phyloP scores from a whole-genome alignment of 1,140 invertebrate species.

The Drosophila teissieri region DNA sequence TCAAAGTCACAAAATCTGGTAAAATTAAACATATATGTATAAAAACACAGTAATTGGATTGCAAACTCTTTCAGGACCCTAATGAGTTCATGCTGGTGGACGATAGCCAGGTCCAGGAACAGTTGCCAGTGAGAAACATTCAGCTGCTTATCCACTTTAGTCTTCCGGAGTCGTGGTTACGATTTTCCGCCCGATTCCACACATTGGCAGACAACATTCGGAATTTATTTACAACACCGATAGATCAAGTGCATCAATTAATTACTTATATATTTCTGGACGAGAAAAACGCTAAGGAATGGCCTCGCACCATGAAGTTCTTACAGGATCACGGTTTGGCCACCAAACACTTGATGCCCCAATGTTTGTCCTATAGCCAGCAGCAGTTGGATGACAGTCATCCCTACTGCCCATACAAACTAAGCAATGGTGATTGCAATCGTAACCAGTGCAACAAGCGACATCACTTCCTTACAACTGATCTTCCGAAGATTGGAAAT shows the following conservation, averaged over 20 bases:
- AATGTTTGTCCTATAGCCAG: conserved; percentile 8
- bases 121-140: conserved; percentile 6
- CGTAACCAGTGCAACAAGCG: conserved; percentile 23
- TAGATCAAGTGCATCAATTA: neutral
- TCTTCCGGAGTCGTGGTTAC: conserved; percentile 45
- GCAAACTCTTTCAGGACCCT: conserved; percentile 16
- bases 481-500: neutral
- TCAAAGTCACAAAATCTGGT: neutral
- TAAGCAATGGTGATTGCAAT: conserved; percentile 29
- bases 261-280: conserved; percentile 44
- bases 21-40: too few species aligned
- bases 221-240: conserved; percentile 19
- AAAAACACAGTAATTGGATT: too few species aligned
- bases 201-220: conserved; percentile 28
- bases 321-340: conserved; percentile 20
- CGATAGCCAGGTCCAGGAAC: conserved; percentile 9
- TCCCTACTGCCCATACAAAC: conserved; percentile 11
- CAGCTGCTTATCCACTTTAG: conserved; percentile 54
- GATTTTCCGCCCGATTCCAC: conserved; percentile 46
- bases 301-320: conserved; percentile 28
- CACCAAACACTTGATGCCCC: conserved; percentile 1
- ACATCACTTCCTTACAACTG: conserved; percentile 21
- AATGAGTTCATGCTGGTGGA: conserved; percentile 39
- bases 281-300: conserved; percentile 23
- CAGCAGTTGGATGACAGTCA: neutral